These are phyloP conservation scores for Bombus confusus DNA, from an alignment of 1,140 invertebrate species.

Conservation along the genomic window DNA sequence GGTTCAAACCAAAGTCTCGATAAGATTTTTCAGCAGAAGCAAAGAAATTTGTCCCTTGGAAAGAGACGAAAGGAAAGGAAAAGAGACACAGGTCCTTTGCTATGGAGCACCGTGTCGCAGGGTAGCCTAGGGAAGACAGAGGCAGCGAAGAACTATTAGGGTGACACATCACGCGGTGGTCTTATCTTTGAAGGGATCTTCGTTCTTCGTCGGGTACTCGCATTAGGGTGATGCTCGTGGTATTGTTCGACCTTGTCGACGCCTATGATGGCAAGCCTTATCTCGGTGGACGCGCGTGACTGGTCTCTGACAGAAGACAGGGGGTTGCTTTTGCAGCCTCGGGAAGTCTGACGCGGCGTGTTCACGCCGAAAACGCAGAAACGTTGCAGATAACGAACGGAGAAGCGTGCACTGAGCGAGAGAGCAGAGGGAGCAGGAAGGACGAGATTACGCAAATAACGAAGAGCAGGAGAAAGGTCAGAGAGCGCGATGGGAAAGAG, in stretches of 20 bases:
- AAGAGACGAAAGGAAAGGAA: not conserved
- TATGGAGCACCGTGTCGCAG: not conserved
- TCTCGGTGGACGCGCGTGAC: constrained; percentile 71
- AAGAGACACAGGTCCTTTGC: not conserved
- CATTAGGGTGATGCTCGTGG: constrained; percentile 31
- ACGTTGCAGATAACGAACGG: constrained; percentile 38
- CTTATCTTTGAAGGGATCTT: constrained; percentile 61
- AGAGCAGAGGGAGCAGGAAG: not conserved
- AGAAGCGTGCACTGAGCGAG: not conserved
- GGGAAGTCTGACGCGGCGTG: constrained; percentile 42
- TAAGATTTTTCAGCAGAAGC: not conserved
- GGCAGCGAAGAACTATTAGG: constrained; percentile 60
- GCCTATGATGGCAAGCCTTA: constrained; percentile 65
- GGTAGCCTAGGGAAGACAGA: constrained; percentile 14
- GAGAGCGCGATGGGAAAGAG: no score
- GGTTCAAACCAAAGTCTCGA: not conserved
- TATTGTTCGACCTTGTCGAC: constrained; percentile 69
- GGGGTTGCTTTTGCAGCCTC: constrained; percentile 36
- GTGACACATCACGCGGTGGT: constrained; percentile 56
- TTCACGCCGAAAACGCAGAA: constrained; percentile 39
- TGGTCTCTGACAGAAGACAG: constrained; percentile 57
- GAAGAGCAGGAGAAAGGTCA: no score
- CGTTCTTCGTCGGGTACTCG: constrained; percentile 13
- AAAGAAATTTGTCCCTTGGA: not conserved
- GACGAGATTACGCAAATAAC: not conserved